Evolutionary conservation across 2,113 vertebrate species (phyloP).

Genomic region (Heteronetta atricapilla): DNA sequence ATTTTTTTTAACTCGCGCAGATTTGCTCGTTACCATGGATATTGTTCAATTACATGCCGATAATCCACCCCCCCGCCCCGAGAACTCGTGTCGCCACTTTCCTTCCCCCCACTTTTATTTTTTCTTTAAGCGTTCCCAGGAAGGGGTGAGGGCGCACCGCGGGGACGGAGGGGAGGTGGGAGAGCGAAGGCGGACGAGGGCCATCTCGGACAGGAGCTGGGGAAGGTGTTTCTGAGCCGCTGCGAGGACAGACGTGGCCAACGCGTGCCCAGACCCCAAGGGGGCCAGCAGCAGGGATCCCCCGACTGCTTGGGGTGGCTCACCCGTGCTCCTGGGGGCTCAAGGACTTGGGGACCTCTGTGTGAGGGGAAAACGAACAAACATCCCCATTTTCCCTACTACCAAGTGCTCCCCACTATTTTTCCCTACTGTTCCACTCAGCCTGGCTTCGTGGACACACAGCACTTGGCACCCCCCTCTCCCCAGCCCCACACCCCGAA

Average conservation of each 20-base stretch:
- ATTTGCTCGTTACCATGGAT: slow-evolving; percentile 72
- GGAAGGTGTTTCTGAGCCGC: background rate
- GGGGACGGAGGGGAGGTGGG: background rate
- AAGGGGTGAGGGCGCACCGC: accelerated
- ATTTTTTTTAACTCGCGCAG: slow-evolving; percentile 40
- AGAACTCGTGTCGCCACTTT: slow-evolving; percentile 26
- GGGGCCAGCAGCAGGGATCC: background rate
- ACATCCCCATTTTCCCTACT: background rate
- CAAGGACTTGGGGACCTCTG: background rate
- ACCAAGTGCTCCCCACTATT: no score
- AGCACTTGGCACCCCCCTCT: no score
- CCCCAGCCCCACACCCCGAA: background rate
- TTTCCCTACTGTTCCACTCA: background rate
- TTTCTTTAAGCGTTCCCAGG: background rate
- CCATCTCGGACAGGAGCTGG: background rate
- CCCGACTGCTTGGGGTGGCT: background rate
- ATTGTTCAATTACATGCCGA: slow-evolving; percentile 70
- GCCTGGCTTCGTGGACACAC: background rate
- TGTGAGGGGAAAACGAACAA: background rate
- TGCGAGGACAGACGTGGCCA: background rate
- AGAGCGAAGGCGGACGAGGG: background rate
- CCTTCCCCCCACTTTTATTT: background rate
- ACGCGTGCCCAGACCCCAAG: background rate
- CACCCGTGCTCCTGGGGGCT: accelerated
- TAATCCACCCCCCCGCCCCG: slow-evolving; percentile 45